Evolutionary conservation across 2,888 invertebrate genomes (phyloP), one percentile per base, ranked within the genome.

Genomic region (Saturnia japonica): DNA sequence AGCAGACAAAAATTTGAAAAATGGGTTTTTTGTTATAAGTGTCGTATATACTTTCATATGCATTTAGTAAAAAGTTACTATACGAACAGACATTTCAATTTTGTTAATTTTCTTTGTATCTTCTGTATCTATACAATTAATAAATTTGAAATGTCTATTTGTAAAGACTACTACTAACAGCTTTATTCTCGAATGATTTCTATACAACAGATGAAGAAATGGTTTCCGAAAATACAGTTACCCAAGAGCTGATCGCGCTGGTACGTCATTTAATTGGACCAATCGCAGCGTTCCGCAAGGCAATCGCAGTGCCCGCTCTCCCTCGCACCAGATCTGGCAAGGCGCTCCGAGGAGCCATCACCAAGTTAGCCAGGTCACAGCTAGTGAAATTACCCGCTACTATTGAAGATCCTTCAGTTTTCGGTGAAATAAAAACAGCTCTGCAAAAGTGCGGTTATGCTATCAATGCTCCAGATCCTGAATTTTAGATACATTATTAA

Each of bases 401-500:
- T 12, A 97, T 98, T 75, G 98, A 99, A 86, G 98, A 98, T 89
- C 95, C 97, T 8, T 95, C 95, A 54, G 97, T 98, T 12, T 98
- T 97, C 83, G 95, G 93, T 12, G 97, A 97, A 84, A 97, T 98
- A 77, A 96, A 96, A 84, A 86, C 93, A 16, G 97, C 96, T 0
- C 91, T 98, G 73, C 96, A 97, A 83, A 96, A 96, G 82, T 90
- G 96, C 73, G 97, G 97, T 0, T 97, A 96, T 79, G 97, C 97
- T 1, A 95, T 95, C 84, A 94, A 95, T 70, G 96, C 96, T 0
- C 96, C 97, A 0, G 96, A 96, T 82, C 96, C 96, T 16, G 91
- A 94, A 81, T 22, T 87, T 54, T 89, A 43, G 43, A 7, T 22
- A 16, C 19, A 19, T 47, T 47, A 19, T 19, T 19, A 7, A 19